phyloP scores from a whole-genome alignment of 2,113 vertebrate species.

The Plecotus auritus region DNA sequence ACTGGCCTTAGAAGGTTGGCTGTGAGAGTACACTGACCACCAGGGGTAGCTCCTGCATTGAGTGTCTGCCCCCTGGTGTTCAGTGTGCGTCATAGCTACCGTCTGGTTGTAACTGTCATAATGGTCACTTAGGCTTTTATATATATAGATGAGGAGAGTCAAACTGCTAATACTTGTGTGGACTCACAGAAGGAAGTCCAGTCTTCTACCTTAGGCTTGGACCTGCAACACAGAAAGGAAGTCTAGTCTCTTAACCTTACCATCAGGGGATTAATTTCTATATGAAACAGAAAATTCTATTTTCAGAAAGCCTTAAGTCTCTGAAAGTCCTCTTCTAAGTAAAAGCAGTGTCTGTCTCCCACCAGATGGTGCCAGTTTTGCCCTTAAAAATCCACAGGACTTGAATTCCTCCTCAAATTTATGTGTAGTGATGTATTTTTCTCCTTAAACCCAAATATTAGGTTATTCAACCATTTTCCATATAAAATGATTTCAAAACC shows the following conservation, averaged over 20 bases:
- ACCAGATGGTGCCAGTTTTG: not conserved
- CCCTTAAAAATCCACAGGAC: not conserved
- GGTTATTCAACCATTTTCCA: not conserved
- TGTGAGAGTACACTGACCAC: too few relatives aligned
- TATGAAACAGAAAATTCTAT: not conserved
- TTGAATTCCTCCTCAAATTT: conserved; percentile 9
- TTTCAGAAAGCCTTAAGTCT: not conserved
- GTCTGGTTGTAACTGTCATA: too few relatives aligned
- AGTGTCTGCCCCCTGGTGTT: too few relatives aligned
- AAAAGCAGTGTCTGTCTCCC: not conserved
- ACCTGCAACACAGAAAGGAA: not conserved
- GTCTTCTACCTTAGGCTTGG: not conserved
- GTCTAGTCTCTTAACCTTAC: not conserved
- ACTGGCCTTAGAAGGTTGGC: too few relatives aligned
- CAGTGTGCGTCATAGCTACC: too few relatives aligned
- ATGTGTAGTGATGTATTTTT: not conserved
- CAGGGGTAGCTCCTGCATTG: too few relatives aligned
- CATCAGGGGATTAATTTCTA: not conserved
- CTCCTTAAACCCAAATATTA: not conserved
- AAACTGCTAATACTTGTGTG: not conserved
- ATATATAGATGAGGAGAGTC: not conserved
- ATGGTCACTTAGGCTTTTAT: too few relatives aligned
- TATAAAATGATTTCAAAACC: not conserved
- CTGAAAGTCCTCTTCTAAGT: not conserved
- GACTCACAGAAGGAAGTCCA: not conserved